phyloP scores from a whole-genome alignment of 2,797 vertebrate genomes.

The Meda fulgida region DNA sequence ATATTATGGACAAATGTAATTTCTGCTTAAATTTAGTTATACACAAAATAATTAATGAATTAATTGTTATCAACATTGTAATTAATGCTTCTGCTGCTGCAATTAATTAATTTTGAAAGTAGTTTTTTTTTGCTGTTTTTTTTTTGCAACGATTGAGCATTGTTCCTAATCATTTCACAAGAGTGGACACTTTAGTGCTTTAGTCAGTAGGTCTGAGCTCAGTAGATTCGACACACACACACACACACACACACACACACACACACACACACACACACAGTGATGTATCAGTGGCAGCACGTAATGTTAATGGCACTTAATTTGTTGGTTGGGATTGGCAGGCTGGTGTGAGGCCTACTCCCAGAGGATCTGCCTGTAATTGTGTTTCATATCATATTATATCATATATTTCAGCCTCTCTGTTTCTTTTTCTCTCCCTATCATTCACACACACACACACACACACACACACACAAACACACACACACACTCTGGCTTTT shows the following conservation, averaged over 20 bases:
- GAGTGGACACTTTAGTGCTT: conserved; percentile 13
- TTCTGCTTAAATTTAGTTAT: not conserved
- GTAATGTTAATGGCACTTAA: conserved; percentile 54
- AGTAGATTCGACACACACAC: conserved; percentile 5
- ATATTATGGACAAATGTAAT: not conserved
- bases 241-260: conserved; percentile 8
- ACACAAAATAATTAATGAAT: not conserved
- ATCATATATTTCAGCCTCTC: not conserved
- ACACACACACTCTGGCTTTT: not conserved
- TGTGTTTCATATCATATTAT: conserved; percentile 48
- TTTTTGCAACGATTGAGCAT: not conserved
- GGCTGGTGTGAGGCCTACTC: conserved; percentile 27
- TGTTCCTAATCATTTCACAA: conserved; percentile 17
- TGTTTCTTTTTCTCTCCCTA: conserved; percentile 5
- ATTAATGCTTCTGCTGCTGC: not conserved
- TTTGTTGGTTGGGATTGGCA: conserved; percentile 49
- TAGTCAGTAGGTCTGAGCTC: conserved; percentile 21
- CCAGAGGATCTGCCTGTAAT: conserved; percentile 46
- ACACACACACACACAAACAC: not conserved
- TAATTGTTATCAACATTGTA: not conserved
- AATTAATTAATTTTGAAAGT: not conserved
- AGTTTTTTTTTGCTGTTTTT: not conserved
- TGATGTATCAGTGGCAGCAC: conserved; percentile 46
- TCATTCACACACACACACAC: not conserved
- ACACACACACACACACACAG: conserved; percentile 3